These are phyloP conservation scores for Gymnoscopelus microlampas DNA, from an alignment of 2,797 vertebrate genomes.

Conservation along the genomic window DNA sequence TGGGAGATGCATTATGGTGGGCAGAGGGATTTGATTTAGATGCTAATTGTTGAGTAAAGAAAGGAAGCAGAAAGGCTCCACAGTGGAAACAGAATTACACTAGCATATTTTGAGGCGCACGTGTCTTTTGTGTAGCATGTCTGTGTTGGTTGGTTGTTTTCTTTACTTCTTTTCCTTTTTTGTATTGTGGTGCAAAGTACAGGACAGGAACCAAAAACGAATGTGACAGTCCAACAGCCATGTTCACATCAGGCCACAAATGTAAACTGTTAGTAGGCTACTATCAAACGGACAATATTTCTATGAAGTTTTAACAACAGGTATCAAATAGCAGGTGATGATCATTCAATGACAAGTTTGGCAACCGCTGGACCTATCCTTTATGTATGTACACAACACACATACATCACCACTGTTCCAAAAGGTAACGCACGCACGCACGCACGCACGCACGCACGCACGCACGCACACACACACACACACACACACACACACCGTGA, in stretches of 20 bases:
- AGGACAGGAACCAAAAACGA: slow-evolving; percentile 25
- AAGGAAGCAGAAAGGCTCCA: slow-evolving; percentile 17
- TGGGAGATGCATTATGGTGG: slow-evolving; percentile 26
- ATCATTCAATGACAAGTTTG: no score
- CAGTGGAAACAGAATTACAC: slow-evolving; percentile 9
- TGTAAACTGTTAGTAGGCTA: slow-evolving; percentile 1
- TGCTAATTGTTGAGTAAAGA: slow-evolving; percentile 38
- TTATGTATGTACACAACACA: no score
- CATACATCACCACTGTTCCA: no score
- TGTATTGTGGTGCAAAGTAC: slow-evolving; percentile 1
- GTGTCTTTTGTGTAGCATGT: slow-evolving; percentile 11
- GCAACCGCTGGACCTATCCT: no score
- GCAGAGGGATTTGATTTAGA: slow-evolving; percentile 49
- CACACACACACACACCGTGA: no score
- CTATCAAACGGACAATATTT: slow-evolving; percentile 43
- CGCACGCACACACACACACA: no score
- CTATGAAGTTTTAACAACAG: slow-evolving; percentile 35
- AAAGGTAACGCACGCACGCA: no score
- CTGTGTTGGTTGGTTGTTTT: not conserved
- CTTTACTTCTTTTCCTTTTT: not conserved
- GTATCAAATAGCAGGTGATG: no score
- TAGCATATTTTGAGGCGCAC: slow-evolving; percentile 4
- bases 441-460: no score
- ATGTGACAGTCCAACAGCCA: slow-evolving; percentile 20
- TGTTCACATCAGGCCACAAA: slow-evolving; percentile 42